Conservation (phyloP, 2,113 vertebrate species). For the Oryzias curvinotus region DNA sequence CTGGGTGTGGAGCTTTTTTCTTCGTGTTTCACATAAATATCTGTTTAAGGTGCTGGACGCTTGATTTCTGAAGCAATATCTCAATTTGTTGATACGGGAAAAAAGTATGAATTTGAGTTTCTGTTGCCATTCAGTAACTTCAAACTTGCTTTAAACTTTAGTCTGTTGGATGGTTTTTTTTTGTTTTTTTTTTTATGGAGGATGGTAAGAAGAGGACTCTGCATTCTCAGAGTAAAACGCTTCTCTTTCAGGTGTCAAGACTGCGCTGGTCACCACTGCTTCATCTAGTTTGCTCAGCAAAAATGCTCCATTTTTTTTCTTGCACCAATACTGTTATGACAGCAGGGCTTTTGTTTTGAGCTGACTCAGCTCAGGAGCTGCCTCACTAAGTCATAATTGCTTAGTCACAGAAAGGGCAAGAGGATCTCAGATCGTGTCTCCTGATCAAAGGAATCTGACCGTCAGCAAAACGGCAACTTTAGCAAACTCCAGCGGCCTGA, state of each 20-base stretch:
- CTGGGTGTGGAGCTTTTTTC: conserved; percentile 23
- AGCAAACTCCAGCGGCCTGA: conserved; percentile 17
- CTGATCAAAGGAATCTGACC: conserved; percentile 59
- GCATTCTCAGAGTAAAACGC: conserved; percentile 11
- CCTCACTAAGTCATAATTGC: conserved; percentile 50
- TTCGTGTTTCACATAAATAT: conserved; percentile 22
- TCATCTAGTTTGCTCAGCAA: conserved; percentile 28
- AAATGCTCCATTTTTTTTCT: conserved; percentile 37
- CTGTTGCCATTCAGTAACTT: neutral
- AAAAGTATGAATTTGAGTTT: neutral
- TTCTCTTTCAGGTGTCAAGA: conserved; percentile 20
- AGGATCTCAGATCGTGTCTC: conserved; percentile 17
- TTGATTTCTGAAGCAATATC: conserved; percentile 3
- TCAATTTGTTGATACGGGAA: conserved; percentile 12
- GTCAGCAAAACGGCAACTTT: conserved; percentile 52
- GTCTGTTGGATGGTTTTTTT: too few relatives aligned
- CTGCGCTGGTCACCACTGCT: conserved; percentile 4
- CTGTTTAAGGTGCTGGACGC: conserved; percentile 18
- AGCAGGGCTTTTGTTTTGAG: conserved; percentile 39
- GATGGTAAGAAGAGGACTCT: neutral
- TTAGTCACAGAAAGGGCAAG: conserved; percentile 37
- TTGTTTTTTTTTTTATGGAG: neutral
- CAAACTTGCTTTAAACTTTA: neutral
- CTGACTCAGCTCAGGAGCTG: conserved; percentile 53
- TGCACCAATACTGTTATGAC: conserved; percentile 47